Base-by-base conservation (phyloP, 2,797 vertebrate species). In the Chelon labrosus region DNA sequence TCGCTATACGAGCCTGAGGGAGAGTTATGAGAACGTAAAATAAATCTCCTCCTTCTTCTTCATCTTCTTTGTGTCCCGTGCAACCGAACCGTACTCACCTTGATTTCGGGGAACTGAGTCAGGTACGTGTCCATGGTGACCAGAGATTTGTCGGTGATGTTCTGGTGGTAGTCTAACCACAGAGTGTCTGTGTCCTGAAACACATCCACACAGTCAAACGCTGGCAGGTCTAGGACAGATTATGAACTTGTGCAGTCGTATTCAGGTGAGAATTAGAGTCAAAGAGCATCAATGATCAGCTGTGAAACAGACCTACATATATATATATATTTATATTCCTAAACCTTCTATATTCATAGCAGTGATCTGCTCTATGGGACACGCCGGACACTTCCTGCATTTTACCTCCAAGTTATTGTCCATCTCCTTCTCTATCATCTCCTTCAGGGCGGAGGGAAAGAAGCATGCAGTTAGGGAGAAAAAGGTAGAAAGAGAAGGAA, bases 81-180 rank as follows among this genome's bases (percentile, higher is more conserved):
- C 31, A 4, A 31, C 4, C 5, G 38, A 39, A 39, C 2, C 38
- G 2, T 5, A 49, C 37, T 27, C 84, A 99, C 98, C 95, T 97
- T 99, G 65, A 99, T 96, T 38, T 99, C 98, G 6, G 98, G 96
- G 74, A 99, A 98, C 79, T 98, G 97, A 70, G 94, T 90, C 82
- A 99, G 94, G 90, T 99, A 99, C 0, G 95, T 95, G 86, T 99
- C 98, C 96, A 99, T 91, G 25, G 93, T 91, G 62, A 93, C 83
- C 65, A 98, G 61, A 0, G 96, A 96, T 79, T 96, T 95, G 87
- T 99, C 98, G 19, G 95, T 92, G 85, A 99, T 85, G 82, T 95
- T 98, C 93, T 98, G 95, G 79, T 99, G 96, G 77, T 96, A 98
- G 74, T 99, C 97, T 0, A 95, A 91, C 98, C 98, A 99, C 13